Conservation (phyloP, 2,888 invertebrate genomes). For the Melitaea athalia region DNA sequence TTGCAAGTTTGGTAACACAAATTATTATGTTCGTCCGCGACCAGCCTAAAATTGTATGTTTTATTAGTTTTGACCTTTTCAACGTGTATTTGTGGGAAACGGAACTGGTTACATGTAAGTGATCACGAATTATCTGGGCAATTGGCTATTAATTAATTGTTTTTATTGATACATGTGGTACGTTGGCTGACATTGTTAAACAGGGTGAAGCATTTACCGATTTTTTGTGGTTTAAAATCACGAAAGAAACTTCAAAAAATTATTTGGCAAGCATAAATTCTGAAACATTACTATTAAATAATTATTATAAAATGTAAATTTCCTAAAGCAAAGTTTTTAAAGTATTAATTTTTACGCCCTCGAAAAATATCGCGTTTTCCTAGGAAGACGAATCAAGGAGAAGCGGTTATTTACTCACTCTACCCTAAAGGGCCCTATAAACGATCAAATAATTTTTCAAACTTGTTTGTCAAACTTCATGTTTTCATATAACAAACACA, state of each 20-base stretch:
- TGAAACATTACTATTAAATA: neutral
- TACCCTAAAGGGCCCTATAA: no score
- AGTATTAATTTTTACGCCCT: no score
- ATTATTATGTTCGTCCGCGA: conserved; percentile 1
- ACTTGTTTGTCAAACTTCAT: no score
- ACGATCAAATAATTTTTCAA: no score
- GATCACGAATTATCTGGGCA: conserved; percentile 16
- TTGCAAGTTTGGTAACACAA: no score
- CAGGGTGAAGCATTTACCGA: neutral
- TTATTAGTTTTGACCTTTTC: conserved; percentile 29
- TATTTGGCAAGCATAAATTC: no score
- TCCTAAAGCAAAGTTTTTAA: no score
- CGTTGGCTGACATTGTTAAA: neutral
- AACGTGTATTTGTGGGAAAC: conserved; percentile 22
- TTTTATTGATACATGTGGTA: conserved; percentile 2
- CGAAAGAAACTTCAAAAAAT: neutral
- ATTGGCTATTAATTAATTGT: conserved; percentile 20
- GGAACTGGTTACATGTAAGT: conserved; percentile 25
- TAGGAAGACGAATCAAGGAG: no score
- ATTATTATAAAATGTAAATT: neutral
- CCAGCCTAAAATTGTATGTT: conserved; percentile 9
- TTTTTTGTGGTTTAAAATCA: neutral
- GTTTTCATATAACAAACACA: no score
- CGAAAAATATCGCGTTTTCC: no score
- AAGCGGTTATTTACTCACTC: no score